Evolutionary conservation across 2,888 invertebrate species (phyloP).

Genomic region (Lomographa bimaculata): DNA sequence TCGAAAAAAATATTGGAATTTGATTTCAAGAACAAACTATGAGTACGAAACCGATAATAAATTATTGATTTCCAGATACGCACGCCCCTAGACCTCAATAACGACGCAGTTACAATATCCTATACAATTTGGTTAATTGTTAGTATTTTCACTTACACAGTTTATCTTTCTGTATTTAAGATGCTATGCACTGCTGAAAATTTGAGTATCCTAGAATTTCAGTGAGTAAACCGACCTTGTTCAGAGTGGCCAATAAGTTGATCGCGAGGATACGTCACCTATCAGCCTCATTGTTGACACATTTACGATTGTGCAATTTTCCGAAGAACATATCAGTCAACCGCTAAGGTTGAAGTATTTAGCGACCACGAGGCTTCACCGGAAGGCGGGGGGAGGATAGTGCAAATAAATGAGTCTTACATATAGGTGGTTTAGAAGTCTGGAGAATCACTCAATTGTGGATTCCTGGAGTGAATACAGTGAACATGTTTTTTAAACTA

Average conservation of each 20-base stretch:
- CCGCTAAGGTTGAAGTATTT: constrained; percentile 82
- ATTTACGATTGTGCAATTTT: constrained; percentile 77
- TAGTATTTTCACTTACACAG: too few species aligned
- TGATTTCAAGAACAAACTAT: constrained; percentile 10
- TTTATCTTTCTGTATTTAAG: constrained; percentile 1
- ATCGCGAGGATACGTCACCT: constrained; percentile 58
- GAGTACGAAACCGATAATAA: not conserved
- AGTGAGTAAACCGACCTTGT: constrained; percentile 40
- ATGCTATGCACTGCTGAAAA: constrained; percentile 38
- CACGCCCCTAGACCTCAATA: constrained; percentile 4
- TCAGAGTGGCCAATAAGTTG: constrained; percentile 46
- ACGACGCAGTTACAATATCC: constrained; percentile 2
- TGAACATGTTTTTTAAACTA: constrained; percentile 60
- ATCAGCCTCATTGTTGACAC: constrained; percentile 74
- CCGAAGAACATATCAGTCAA: constrained; percentile 73
- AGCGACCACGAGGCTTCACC: constrained; percentile 72
- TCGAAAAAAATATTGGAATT: constrained; percentile 17
- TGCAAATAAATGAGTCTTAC: constrained; percentile 80
- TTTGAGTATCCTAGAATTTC: constrained; percentile 31
- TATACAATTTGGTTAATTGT: too few species aligned
- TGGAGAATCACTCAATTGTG: constrained; percentile 71
- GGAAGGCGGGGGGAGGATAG: constrained; percentile 77
- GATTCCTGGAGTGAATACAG: constrained; percentile 60
- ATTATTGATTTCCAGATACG: constrained; percentile 9
- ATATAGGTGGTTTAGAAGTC: constrained; percentile 73